Conservation (phyloP, 2,888 invertebrate genomes). For the Lacanobia wlatinum region DNA sequence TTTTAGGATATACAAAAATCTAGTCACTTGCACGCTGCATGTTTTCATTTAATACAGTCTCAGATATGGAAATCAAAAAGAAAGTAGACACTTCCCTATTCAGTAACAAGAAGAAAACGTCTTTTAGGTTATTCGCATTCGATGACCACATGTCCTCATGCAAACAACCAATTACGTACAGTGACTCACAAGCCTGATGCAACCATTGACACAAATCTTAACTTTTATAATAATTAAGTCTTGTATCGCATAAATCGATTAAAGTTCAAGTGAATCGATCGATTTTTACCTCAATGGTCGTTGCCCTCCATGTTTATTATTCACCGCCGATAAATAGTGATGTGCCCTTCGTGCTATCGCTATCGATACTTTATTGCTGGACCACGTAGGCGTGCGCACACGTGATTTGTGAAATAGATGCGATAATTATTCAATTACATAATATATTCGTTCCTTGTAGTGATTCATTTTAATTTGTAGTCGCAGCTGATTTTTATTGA, state of each 20-base stretch:
- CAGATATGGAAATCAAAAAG: slow-evolving; percentile 3
- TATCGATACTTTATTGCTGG: slow-evolving; percentile 62
- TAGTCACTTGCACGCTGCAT: neutral
- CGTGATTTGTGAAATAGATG: slow-evolving; percentile 45
- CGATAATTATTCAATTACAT: slow-evolving; percentile 55
- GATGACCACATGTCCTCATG: slow-evolving; percentile 40
- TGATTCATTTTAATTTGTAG: slow-evolving; percentile 27
- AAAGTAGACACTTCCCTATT: slow-evolving; percentile 13
- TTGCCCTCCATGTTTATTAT: slow-evolving; percentile 63
- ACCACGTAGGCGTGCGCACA: slow-evolving; percentile 34
- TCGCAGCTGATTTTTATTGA: slow-evolving; percentile 34
- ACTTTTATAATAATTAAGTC: slow-evolving; percentile 20
- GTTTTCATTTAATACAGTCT: neutral
- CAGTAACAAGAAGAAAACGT: slow-evolving; percentile 19
- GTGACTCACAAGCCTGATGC: slow-evolving; percentile 49
- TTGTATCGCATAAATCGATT: slow-evolving; percentile 32
- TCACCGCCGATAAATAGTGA: slow-evolving; percentile 56
- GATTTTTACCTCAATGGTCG: slow-evolving; percentile 61
- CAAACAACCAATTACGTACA: slow-evolving; percentile 30
- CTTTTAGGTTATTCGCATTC: slow-evolving; percentile 8
- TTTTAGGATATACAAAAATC: neutral
- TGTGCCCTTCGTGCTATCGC: slow-evolving; percentile 51
- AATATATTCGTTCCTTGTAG: slow-evolving; percentile 3
- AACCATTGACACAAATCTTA: slow-evolving; percentile 49
- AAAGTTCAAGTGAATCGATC: slow-evolving; percentile 56